Base-by-base conservation (phyloP, 2,113 vertebrate genomes). In the Phoenicopterus ruber region DNA sequence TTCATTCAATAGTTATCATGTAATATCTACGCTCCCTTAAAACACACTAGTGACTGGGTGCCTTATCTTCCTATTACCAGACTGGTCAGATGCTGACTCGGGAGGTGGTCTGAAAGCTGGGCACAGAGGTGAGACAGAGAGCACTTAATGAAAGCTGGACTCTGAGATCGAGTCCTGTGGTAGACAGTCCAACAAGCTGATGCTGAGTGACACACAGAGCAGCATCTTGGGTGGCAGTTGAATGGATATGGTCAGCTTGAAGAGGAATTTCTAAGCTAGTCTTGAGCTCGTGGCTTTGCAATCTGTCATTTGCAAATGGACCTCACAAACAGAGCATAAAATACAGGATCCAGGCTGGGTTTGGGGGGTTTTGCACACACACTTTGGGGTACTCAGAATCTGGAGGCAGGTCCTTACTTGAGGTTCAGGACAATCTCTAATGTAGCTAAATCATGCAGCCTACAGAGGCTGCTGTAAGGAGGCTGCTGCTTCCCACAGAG, bases 1-100 rank as follows among this genome's bases (percentile, higher is more conserved):
- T 96, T 96, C 83, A 95, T 93, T 97, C 96, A 97, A 58, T 82
- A 92, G 66, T 94, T 95, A 69, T 69, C 72, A 59, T 69, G 63
- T 13, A 6, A 57, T 92, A 86, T 59, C 61, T 72, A 6, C 58
- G 32, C 79, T 97, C 81, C 91, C 66, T 91, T 74, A 95, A 94
- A 92, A 44, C 65, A 93, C 82, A 58, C 55, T 52, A 91, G 70
- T 78, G 78, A 85, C 62, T 80, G n/a, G 14, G 49, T 88, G 93
- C 82, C 38, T 88, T 86, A 93, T 95, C 81, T 92, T 47, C 42
- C 38, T 81, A 6, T 63, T 90, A 67, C 55, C 86, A 94, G 78
- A 59, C 57, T 62, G 47, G 20, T 82, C 69, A 94, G 79, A 85
- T 92, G 82, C 42, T 81, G 86, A 47, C 57, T 26, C 19, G 5